Conservation (phyloP, 2,113 vertebrate species). For the Lepisosteus osseus region DNA sequence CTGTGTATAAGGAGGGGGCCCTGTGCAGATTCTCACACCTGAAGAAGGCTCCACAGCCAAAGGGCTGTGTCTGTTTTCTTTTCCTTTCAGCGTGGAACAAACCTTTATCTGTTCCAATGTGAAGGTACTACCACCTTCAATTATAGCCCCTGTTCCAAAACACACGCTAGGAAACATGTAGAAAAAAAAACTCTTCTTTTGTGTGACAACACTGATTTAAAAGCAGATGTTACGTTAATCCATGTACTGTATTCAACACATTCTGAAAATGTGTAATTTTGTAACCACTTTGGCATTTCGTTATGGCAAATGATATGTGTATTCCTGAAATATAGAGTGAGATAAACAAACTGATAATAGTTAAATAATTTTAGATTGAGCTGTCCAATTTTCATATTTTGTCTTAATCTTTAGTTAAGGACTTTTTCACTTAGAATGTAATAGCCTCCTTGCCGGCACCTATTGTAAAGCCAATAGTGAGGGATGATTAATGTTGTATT, state of each 20-base stretch:
- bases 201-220: no score
- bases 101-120: no score
- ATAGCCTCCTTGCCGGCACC: not conserved
- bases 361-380: no score
- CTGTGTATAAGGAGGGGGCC: constrained; percentile 26
- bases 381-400: not conserved
- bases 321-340: no score
- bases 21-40: constrained; percentile 22
- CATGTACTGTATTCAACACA: no score
- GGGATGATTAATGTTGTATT: constrained; percentile 44
- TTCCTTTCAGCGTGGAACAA: no score
- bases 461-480: constrained; percentile 11
- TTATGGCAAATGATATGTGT: no score
- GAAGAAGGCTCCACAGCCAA: not conserved
- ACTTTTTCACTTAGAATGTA: not conserved
- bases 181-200: not conserved
- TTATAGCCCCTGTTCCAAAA: not conserved
- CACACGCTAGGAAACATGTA: constrained; percentile 7
- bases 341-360: no score
- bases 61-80: no score
- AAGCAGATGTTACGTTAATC: no score
- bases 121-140: constrained; percentile 7
- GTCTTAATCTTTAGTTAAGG: not conserved
- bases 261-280: no score
- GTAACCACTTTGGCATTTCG: no score